Evolutionary conservation across 2,797 vertebrate genomes (phyloP), one percentile per base, ranked within the genome.

Genomic region (Apodemus agrarius): DNA sequence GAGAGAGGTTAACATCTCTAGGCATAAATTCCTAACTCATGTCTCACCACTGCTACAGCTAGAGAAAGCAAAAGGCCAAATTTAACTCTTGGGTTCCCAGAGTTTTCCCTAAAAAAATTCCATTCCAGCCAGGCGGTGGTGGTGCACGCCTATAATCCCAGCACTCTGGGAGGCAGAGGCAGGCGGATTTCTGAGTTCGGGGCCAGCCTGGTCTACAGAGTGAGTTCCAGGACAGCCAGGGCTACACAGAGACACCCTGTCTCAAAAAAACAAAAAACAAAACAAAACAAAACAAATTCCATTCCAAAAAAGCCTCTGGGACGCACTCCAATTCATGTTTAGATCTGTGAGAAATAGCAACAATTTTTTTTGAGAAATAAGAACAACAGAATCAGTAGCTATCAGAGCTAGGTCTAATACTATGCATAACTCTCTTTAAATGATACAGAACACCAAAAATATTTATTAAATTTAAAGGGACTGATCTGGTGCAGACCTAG

Each of bases 281-380:
- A n/a, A n/a, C n/a, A n/a, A n/a, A n/a, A n/a, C n/a, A n/a, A n/a
- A n/a, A n/a, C n/a, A 43, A 89, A 89, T 91, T 85, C 93, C 63
- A 94, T 93, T 92, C 37, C 78, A 95, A 91, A 49, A 87, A 31
- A 88, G 90, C 52, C 22, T 93, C 76, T 95, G 87, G 93, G 83
- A 91, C 17, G 21, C 63, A 82, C 59, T 63, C 43, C n/a, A 92
- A 49, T 86, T 24, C 40, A 63, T 34, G 21, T 89, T 93, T 74
- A 93, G 31, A 88, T 88, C 92, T 84, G 80, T 49, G 83, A 76
- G 87, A 61, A 46, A 19, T 63, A 54, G 57, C 43, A 84, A 76
- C 26, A 75, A 93, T 4, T 13, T 52, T 52, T 49, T 49, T 78
- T 16, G 43, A n/a, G 34, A 21, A 54, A 54, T 12, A n/a, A 80